Base-by-base conservation (phyloP, 2,113 vertebrate species). In the Leucosticte australis region DNA sequence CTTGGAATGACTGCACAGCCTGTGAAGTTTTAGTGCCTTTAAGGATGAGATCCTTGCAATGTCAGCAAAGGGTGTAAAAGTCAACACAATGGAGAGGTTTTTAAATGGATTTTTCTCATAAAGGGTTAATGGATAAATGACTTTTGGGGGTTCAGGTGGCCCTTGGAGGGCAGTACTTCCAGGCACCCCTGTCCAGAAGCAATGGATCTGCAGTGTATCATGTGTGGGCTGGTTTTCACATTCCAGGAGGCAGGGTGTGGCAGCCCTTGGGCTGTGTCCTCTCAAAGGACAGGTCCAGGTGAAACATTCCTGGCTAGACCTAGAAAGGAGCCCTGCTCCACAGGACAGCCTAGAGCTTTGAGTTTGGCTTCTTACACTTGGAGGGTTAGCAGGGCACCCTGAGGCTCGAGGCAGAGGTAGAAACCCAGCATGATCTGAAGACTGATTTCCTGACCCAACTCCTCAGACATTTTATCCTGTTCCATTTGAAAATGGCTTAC, bases 401-500 rank as follows among this genome's bases (percentile, higher is more conserved):
- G 42, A 78, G 46, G 77, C 62, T 77, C 69, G 22, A 82, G 90
- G 74, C 31, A 49, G 55, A 83, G 52, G 16, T 27, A 60, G 81
- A 60, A 84, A 76, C 41, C 13, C 46, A 82, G 26, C 9, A 15
- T n/a, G 69, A 56, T 13, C 59, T 11, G 27, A 27, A 89, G 22
- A 26, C 15, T 56, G 26, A n/a, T 82, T 89, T 96, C 53, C 64
- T 85, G 44, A 65, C 22, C 62, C 22, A 63, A 11, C 41, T 90
- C 86, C 46, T 73, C 49, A 85, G 78, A 7, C 0, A 9, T 84
- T 95, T 64, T 46, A 71, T 47, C 46, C 55, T 44, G 76, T 52
- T 68, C 22, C 37, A 39, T 76, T 50, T 60, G 59, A 91, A 92
- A 94, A 86, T 46, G 77, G n/a, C 47, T 94, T 69, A n/a, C 23